Evolutionary conservation across 2,888 invertebrate genomes (phyloP).

Genomic region (Tipula lateralis): DNA sequence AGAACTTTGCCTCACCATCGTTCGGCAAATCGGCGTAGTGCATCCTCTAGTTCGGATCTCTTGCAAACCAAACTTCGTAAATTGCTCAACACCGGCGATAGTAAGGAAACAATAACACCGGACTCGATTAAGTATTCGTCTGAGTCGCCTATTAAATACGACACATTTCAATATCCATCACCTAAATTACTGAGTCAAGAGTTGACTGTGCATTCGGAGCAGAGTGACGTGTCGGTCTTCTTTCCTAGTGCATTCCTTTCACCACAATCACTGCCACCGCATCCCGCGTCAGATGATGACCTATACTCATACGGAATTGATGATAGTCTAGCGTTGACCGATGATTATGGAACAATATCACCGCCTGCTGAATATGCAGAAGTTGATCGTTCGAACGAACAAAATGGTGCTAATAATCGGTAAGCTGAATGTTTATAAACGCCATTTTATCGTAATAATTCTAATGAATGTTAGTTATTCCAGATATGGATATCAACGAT

Average conservation of each 20-base stretch:
- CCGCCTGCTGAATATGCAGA: conserved; percentile 68
- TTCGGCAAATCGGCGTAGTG: conserved; percentile 51
- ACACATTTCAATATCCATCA: conserved; percentile 38
- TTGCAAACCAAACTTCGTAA: conserved; percentile 74
- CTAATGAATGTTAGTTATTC: conserved; percentile 28
- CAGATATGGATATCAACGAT: conserved; percentile 51
- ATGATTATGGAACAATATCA: conserved; percentile 58
- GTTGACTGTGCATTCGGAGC: conserved; percentile 39
- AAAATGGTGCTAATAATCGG: conserved; percentile 37
- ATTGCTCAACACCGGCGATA: conserved; percentile 57
- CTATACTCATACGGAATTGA: conserved; percentile 43
- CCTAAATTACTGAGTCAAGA: conserved; percentile 35
- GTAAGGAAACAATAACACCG: conserved; percentile 46
- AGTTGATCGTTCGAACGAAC: conserved; percentile 42
- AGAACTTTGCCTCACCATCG: conserved; percentile 47
- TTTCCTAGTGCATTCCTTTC: conserved; percentile 46
- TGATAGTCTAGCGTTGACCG: conserved; percentile 48
- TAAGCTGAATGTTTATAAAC: neutral
- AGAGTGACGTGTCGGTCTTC: conserved; percentile 39
- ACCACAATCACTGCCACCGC: conserved; percentile 43
- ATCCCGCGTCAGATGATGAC: conserved; percentile 41
- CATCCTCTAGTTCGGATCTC: conserved; percentile 54
- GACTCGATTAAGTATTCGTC: conserved; percentile 36
- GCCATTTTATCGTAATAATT: neutral
- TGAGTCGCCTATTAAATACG: conserved; percentile 37